Evolutionary conservation across 2,888 invertebrate genomes (phyloP).

Genomic region (Clanis bilineata): DNA sequence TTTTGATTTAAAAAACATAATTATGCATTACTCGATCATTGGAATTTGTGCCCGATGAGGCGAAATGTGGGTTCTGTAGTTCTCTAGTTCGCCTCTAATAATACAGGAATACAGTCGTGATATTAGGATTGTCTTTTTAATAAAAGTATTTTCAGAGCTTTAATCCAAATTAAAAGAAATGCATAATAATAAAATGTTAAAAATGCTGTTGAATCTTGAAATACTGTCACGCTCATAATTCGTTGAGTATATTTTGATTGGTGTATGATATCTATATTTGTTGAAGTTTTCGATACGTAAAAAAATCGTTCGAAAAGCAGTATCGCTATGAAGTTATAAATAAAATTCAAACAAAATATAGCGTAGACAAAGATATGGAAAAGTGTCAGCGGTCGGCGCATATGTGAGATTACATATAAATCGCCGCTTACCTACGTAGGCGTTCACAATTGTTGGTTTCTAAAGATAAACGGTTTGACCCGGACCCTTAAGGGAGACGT

Average conservation of each 20-base stretch:
- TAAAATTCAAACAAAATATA: neutral
- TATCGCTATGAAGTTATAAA: neutral
- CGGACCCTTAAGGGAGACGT: slow-evolving; percentile 36
- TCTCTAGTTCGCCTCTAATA: too few relatives aligned
- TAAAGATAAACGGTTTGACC: slow-evolving; percentile 56
- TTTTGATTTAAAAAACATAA: too few relatives aligned
- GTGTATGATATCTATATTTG: too few relatives aligned
- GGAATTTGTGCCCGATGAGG: too few relatives aligned
- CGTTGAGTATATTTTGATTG: neutral
- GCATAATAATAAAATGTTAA: too few relatives aligned
- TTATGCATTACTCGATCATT: too few relatives aligned
- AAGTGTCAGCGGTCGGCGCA: slow-evolving; percentile 47
- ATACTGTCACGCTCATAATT: neutral
- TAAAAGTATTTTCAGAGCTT: neutral
- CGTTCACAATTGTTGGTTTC: slow-evolving; percentile 52
- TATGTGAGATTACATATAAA: slow-evolving; percentile 51
- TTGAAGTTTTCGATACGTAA: neutral
- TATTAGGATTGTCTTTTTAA: too few relatives aligned
- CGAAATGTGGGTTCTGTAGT: too few relatives aligned
- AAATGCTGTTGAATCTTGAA: neutral
- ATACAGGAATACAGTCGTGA: too few relatives aligned
- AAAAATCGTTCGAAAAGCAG: neutral
- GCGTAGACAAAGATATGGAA: slow-evolving; percentile 12
- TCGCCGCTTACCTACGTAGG: slow-evolving; percentile 58
- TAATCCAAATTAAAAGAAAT: neutral